These are phyloP conservation scores for Drosophila jambulina DNA, from an alignment of 1,140 invertebrate species.

Conservation along the genomic window DNA sequence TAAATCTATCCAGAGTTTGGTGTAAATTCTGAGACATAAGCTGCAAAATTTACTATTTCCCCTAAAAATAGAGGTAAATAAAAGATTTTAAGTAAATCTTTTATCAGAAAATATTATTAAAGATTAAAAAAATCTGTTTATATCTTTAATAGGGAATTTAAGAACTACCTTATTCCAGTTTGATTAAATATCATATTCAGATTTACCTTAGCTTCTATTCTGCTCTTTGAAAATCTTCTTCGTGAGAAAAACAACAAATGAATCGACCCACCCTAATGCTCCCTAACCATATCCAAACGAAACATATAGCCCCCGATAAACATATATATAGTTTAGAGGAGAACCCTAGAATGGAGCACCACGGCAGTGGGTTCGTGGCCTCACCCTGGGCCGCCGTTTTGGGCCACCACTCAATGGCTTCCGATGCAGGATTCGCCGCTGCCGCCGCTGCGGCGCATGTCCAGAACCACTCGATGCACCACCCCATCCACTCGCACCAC, in stretches of 20 bases:
- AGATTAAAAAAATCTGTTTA: background rate
- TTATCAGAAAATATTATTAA: background rate
- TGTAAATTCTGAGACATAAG: background rate
- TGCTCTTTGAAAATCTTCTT: background rate
- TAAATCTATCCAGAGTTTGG: background rate
- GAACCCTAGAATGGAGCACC: conserved; percentile 87
- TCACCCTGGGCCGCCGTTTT: conserved; percentile 90
- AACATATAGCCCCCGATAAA: conserved; percentile 22
- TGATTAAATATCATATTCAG: background rate
- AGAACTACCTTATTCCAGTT: background rate
- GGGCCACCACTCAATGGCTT: conserved; percentile 87
- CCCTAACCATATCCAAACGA: conserved; percentile 13
- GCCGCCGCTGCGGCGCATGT: conserved; percentile 85
- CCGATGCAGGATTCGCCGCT: conserved; percentile 85
- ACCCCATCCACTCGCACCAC: conserved; percentile 81
- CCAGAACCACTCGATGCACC: conserved; percentile 81
- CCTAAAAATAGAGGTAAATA: background rate
- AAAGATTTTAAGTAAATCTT: background rate
- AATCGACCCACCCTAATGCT: conserved; percentile 9
- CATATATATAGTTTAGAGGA: conserved; percentile 31
- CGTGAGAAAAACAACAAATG: background rate
- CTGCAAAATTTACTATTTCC: background rate
- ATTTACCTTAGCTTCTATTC: background rate
- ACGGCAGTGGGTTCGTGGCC: conserved; percentile 88
- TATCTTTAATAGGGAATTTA: background rate